A percentile compares a stretch with the other conserved stretches of the same genome.
Evolutionary conservation across 2,113 vertebrate species (phyloP).

Genomic region (Diadophis punctatus): DNA sequence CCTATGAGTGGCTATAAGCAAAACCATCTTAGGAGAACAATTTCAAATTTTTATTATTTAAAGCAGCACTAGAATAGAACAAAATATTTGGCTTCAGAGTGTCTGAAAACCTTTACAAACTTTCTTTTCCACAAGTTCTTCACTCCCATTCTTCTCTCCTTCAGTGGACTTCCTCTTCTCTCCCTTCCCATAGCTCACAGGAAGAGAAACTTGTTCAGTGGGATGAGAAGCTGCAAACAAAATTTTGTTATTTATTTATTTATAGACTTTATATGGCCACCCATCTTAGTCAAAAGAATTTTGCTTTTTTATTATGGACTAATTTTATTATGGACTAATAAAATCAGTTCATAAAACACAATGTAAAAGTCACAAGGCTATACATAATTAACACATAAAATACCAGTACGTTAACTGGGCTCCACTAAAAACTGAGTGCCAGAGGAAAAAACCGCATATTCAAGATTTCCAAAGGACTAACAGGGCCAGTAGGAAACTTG

Average conservation of each 20-base stretch:
- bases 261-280: not conserved
- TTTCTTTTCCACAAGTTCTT: slow-evolving; percentile 90
- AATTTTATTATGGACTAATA: too few relatives aligned
- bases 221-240: slow-evolving; percentile 61
- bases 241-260: not conserved
- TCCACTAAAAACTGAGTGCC: not conserved
- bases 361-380: not conserved
- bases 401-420: not conserved
- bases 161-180: slow-evolving; percentile 76
- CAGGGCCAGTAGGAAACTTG: not conserved
- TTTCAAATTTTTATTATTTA: slow-evolving; percentile 48
- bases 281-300: not conserved
- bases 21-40: slow-evolving; percentile 15
- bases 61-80: slow-evolving; percentile 49
- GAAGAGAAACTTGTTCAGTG: slow-evolving; percentile 45
- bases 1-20: not conserved
- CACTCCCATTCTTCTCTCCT: slow-evolving; percentile 67
- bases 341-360: not conserved
- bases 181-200: slow-evolving; percentile 59
- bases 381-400: not conserved
- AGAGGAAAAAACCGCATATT: not conserved
- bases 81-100: slow-evolving; percentile 77
- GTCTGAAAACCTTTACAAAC: slow-evolving; percentile 99
- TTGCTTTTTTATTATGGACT: too few relatives aligned
- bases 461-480: not conserved